phyloP scores from a whole-genome alignment of 1,140 invertebrate genomes.

The Bombus impatiens region DNA sequence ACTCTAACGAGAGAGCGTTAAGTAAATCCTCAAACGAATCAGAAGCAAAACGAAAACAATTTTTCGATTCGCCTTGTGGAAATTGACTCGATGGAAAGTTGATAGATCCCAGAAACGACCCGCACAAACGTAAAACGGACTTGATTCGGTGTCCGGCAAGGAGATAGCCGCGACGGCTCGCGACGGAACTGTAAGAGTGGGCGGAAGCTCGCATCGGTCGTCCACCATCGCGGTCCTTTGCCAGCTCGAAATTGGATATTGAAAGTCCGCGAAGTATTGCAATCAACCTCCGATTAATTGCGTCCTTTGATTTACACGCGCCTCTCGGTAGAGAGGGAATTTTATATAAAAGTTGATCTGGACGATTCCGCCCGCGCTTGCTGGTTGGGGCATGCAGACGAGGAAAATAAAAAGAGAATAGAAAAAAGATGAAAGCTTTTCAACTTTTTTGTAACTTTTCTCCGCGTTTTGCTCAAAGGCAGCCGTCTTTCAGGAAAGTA shows the following conservation, averaged over 20 bases:
- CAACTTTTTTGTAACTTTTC: slow-evolving; percentile 54
- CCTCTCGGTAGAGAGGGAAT: slow-evolving; percentile 1
- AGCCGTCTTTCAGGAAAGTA: slow-evolving; percentile 10
- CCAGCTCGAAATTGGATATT: slow-evolving; percentile 61
- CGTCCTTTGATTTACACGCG: slow-evolving; percentile 67
- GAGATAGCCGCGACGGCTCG: slow-evolving; percentile 18
- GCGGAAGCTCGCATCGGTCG: background rate
- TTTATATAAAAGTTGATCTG: slow-evolving; percentile 60
- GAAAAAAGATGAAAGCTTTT: slow-evolving; percentile 16
- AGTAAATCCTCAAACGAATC: slow-evolving; percentile 23
- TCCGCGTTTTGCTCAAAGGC: slow-evolving; percentile 44
- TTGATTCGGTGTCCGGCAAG: slow-evolving; percentile 9
- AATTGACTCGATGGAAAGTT: slow-evolving; percentile 16
- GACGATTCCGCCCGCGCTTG: slow-evolving; percentile 34
- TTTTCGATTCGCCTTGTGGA: slow-evolving; percentile 20
- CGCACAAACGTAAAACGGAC: background rate
- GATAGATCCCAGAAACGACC: background rate
- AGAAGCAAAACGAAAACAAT: slow-evolving; percentile 31
- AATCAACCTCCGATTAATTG: slow-evolving; percentile 68
- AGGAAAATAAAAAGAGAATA: too few relatives aligned
- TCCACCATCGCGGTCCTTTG: background rate
- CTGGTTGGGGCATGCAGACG: background rate
- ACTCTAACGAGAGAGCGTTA: background rate
- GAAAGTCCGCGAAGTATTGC: slow-evolving; percentile 67
- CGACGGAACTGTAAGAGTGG: background rate